These are phyloP conservation scores for Phyllotis vaccarum DNA, from an alignment of 2,797 vertebrate genomes.

Conservation along the genomic window DNA sequence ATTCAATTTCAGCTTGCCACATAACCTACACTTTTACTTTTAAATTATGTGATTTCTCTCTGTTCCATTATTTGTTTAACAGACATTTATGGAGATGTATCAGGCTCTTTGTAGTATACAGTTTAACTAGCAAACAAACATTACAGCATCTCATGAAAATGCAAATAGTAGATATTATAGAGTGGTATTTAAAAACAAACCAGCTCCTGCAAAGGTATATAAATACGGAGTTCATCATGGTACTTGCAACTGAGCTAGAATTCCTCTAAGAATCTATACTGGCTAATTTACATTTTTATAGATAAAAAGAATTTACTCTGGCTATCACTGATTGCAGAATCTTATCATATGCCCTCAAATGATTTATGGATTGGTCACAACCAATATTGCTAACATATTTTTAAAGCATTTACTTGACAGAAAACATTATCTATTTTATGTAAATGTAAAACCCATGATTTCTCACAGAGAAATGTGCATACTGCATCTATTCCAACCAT, in stretches of 20 bases:
- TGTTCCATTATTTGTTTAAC: slow-evolving; percentile 37
- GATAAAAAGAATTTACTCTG: slow-evolving; percentile 5
- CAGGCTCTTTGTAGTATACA: slow-evolving; percentile 2
- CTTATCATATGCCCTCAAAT: neutral
- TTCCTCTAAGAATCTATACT: slow-evolving; percentile 22
- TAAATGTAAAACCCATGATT: slow-evolving; percentile 19
- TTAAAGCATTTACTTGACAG: slow-evolving; percentile 29
- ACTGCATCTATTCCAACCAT: neutral
- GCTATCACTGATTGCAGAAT: neutral
- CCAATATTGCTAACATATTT: neutral
- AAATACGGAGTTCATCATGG: neutral
- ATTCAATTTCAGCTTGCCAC: slow-evolving; percentile 18
- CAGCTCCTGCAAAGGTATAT: neutral
- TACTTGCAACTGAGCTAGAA: slow-evolving; percentile 32
- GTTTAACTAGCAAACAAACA: slow-evolving; percentile 1
- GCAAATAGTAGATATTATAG: neutral
- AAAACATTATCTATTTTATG: slow-evolving; percentile 7
- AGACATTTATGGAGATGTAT: neutral
- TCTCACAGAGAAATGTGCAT: neutral
- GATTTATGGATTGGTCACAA: slow-evolving; percentile 19
- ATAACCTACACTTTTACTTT: slow-evolving; percentile 38
- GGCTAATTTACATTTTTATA: neutral
- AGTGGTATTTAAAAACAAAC: neutral
- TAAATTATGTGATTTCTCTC: slow-evolving; percentile 12
- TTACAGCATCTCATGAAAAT: slow-evolving; percentile 33